Conservation (phyloP, 2,797 vertebrate genomes). For the Gambelia wislizenii region DNA sequence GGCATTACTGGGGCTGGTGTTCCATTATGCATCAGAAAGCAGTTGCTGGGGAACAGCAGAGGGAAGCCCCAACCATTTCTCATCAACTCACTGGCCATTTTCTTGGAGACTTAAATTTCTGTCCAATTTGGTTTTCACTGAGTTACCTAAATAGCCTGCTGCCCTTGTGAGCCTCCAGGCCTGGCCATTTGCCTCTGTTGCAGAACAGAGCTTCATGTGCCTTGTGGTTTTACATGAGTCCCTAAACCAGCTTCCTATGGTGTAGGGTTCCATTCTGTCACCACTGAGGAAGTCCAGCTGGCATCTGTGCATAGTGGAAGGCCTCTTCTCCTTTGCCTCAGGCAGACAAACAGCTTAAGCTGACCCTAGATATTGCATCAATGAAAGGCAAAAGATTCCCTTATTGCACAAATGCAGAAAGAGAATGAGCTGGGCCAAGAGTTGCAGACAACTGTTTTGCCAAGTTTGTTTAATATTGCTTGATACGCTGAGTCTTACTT, state of each 20-base stretch:
- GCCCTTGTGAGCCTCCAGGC: not conserved
- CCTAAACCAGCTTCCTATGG: not conserved
- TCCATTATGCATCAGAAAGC: too few relatives aligned
- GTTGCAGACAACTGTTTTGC: not conserved
- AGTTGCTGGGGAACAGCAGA: not conserved
- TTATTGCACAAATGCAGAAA: constrained; percentile 22
- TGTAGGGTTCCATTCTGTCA: not conserved
- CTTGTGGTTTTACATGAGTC: not conserved
- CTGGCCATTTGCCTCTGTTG: not conserved
- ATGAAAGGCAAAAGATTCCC: not conserved
- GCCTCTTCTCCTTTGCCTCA: not conserved
- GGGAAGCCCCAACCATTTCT: not conserved
- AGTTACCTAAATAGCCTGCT: not conserved
- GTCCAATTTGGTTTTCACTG: not conserved
- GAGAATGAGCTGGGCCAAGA: constrained; percentile 22
- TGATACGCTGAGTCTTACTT: constrained; percentile 49
- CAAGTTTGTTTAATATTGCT: constrained; percentile 33
- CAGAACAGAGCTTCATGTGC: not conserved
- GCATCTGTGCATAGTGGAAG: not conserved
- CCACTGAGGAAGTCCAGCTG: not conserved
- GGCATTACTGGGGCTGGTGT: too few relatives aligned
- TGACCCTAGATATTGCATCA: not conserved
- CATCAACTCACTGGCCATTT: not conserved
- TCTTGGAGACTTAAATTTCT: not conserved
- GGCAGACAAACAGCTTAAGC: not conserved